Percentiles rank a stretch among this genome's conserved stretches.
Conservation (phyloP, 2,888 invertebrate genomes). For the Lacanobia oleracea region DNA sequence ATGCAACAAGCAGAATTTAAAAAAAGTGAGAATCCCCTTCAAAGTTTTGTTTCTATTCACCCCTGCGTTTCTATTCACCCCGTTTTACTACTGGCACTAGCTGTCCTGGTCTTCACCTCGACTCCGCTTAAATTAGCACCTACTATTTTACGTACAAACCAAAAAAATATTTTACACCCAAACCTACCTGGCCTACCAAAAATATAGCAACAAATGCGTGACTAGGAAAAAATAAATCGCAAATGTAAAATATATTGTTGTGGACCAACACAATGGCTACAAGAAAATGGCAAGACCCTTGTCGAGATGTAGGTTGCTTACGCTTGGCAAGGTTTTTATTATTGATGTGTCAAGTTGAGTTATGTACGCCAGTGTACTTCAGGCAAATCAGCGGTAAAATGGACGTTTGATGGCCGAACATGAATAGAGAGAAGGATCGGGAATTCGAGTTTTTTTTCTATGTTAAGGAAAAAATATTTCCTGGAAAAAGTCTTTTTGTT, state of each 20-base stretch:
- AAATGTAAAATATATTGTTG: slow-evolving; percentile 57
- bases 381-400: slow-evolving; percentile 65
- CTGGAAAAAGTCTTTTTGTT: not conserved
- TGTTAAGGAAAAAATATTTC: slow-evolving; percentile 21
- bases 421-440: slow-evolving; percentile 39
- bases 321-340: slow-evolving; percentile 64
- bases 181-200: not conserved
- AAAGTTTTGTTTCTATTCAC: no score
- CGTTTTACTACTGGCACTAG: no score
- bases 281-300: slow-evolving; percentile 67
- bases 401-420: slow-evolving; percentile 58
- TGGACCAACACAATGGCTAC: slow-evolving; percentile 62
- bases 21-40: no score
- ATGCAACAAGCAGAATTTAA: no score
- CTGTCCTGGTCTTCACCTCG: not conserved
- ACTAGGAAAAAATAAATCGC: slow-evolving; percentile 59
- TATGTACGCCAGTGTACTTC: slow-evolving; percentile 58
- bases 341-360: slow-evolving; percentile 70
- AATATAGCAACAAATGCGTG: slow-evolving; percentile 47
- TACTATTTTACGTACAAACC: not conserved
- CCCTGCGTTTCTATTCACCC: no score
- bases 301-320: slow-evolving; percentile 63
- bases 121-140: not conserved
- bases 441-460: slow-evolving; percentile 20
- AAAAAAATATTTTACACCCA: slow-evolving; percentile 4